phyloP scores from a whole-genome alignment of 2,888 invertebrate genomes.

The Orthonychiurus folsomi region DNA sequence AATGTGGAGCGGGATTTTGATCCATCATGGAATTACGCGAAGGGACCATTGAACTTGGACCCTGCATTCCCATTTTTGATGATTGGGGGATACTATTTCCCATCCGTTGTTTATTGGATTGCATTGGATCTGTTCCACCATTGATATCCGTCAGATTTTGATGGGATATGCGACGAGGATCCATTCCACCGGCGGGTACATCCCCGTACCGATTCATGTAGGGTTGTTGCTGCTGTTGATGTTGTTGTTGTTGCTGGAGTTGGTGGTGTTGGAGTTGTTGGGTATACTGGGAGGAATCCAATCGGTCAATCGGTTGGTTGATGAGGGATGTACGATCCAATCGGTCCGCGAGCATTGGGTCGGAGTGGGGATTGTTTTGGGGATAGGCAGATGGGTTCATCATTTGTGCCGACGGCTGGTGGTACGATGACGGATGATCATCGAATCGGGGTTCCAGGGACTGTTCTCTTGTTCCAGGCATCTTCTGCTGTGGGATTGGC shows the following conservation, averaged over 20 bases:
- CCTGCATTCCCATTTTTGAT: not conserved
- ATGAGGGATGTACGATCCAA: constrained; percentile 37
- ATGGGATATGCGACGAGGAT: constrained; percentile 19
- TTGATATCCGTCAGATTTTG: constrained; percentile 29
- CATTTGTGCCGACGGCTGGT: constrained; percentile 4
- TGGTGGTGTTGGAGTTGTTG: constrained; percentile 26
- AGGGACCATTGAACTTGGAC: not conserved
- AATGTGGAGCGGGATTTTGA: not conserved
- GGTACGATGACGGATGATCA: constrained; percentile 19
- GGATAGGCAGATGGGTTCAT: constrained; percentile 17
- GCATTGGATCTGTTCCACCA: not conserved
- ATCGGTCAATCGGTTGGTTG: constrained; percentile 31
- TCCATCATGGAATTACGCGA: constrained; percentile 35
- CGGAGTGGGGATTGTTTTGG: constrained; percentile 21
- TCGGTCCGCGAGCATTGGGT: constrained; percentile 41
- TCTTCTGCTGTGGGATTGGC: constrained; percentile 43
- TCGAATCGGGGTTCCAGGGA: constrained; percentile 30
- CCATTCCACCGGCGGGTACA: not conserved
- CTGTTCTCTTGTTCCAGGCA: constrained; percentile 15
- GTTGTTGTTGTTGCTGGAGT: constrained; percentile 13
- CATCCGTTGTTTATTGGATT: not conserved
- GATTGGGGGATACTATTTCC: not conserved
- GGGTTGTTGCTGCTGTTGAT: constrained; percentile 23
- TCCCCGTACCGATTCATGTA: constrained; percentile 27
- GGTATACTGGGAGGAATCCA: constrained; percentile 22